Percentiles rank a stretch among this genome's conserved stretches.
phyloP scores from a whole-genome alignment of 2,797 vertebrate genomes.

The Hemitrygon akajei region DNA sequence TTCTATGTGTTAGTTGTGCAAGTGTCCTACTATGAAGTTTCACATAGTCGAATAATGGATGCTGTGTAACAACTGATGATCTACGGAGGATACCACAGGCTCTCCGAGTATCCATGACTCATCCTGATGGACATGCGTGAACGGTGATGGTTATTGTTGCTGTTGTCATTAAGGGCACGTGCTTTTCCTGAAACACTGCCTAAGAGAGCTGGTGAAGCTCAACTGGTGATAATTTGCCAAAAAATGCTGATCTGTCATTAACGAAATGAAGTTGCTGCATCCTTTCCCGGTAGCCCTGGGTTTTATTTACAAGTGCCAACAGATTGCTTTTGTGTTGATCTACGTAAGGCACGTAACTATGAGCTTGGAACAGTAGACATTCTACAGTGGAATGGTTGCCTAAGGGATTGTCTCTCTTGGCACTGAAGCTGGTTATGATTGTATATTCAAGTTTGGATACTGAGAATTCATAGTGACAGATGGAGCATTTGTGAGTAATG shows the following conservation, averaged over 20 bases:
- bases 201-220: neutral
- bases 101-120: neutral
- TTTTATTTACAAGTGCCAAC: neutral
- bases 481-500: conserved; percentile 22
- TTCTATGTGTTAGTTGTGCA: neutral
- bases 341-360: neutral
- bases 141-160: neutral
- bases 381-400: neutral
- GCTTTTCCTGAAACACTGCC: neutral
- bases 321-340: neutral
- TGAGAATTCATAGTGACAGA: conserved; percentile 9
- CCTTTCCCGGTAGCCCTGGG: neutral
- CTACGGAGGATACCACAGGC: neutral
- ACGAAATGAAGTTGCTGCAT: neutral
- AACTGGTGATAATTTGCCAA: neutral
- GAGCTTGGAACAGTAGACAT: neutral
- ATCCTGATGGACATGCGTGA: neutral
- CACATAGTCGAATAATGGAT: neutral
- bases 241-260: no score
- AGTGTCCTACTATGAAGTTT: neutral
- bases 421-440: conserved; percentile 13
- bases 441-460: neutral
- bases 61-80: conserved; percentile 10
- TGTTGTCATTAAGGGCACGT: neutral
- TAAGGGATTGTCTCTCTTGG: neutral